Base-by-base conservation (phyloP, 2,113 vertebrate genomes). In the Centropus unirufus region DNA sequence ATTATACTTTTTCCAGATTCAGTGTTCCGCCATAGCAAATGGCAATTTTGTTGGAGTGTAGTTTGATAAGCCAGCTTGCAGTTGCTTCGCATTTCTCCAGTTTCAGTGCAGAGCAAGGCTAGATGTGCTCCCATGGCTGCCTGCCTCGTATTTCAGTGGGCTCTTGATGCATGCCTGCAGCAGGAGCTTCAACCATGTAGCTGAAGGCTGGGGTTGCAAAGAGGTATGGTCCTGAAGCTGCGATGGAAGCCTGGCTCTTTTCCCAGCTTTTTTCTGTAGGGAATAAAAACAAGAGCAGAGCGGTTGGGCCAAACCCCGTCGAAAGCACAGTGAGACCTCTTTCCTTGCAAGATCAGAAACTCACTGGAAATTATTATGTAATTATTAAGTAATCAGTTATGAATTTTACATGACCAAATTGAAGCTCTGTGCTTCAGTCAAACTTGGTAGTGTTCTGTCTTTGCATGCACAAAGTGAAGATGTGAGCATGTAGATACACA, bases 81-180 rank as follows among this genome's bases (percentile, higher is more conserved):
- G 36, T 83, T 69, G 6, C 11, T 91, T 12, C 36, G 89, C 3
- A 4, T 24, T 80, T 64, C 46, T 89, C 36, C 0, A 0, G 6
- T 81, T 93, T 92, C 26, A 21, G 21, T 54, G 51, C 12, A 46
- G 44, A 64, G 14, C n/a, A 68, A 47, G 11, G 54, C 22, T 87
- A 42, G 63, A 52, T 0, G 2, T 58, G 7, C 17, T 42, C 14
- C 40, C 0, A 0, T 34, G 21, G 42, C 39, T 81, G 64, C 49
- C 32, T 5, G 1, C 4, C 2, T 49, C 52, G 6, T 61, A 12
- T 89, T 93, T 52, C 39, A 44, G n/a, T 73, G 73, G 8, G 22
- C 11, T 75, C 26, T 70, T 30, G 11, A 12, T 49, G 23, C 26
- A 10, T 51, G 47, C 4, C 6, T 62, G 11, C 29, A 64, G 62